These are phyloP conservation scores for Cremastinae sp. DNA, from an alignment of 2,888 invertebrate species.

Conservation along the genomic window DNA sequence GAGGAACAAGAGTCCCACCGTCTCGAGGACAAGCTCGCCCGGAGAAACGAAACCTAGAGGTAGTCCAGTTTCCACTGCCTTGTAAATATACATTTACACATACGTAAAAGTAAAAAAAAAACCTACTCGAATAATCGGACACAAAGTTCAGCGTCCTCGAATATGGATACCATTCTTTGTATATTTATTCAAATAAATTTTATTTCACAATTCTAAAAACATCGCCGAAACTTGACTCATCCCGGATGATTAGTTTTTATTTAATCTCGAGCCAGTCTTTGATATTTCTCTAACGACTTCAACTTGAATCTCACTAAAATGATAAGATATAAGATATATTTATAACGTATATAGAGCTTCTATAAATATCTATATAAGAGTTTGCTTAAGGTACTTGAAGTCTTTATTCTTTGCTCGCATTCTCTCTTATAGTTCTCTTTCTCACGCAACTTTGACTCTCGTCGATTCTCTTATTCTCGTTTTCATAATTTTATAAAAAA, in stretches of 20 bases:
- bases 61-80: conserved; percentile 69
- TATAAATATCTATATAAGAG: conserved; percentile 72
- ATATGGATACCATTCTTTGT: conserved; percentile 40
- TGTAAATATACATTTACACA: conserved; percentile 62
- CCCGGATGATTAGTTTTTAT: conserved; percentile 1
- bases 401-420: conserved; percentile 71
- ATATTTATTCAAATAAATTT: conserved; percentile 59
- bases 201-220: conserved; percentile 31
- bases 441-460: conserved; percentile 21
- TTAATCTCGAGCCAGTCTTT: conserved; percentile 8
- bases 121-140: background rate
- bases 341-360: conserved; percentile 56
- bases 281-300: background rate
- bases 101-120: background rate
- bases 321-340: conserved; percentile 16
- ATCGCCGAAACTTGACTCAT: background rate
- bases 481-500: conserved; percentile 39
- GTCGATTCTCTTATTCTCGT: conserved; percentile 40
- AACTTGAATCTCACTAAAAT: conserved; percentile 11
- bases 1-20: conserved; percentile 62
- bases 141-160: background rate
- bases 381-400: conserved; percentile 77
- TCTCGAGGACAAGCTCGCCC: conserved; percentile 64
- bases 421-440: conserved; percentile 36
- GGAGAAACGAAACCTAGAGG: conserved; percentile 57